phyloP scores from a whole-genome alignment of 2,888 invertebrate species.

The Stratiomys singularior region DNA sequence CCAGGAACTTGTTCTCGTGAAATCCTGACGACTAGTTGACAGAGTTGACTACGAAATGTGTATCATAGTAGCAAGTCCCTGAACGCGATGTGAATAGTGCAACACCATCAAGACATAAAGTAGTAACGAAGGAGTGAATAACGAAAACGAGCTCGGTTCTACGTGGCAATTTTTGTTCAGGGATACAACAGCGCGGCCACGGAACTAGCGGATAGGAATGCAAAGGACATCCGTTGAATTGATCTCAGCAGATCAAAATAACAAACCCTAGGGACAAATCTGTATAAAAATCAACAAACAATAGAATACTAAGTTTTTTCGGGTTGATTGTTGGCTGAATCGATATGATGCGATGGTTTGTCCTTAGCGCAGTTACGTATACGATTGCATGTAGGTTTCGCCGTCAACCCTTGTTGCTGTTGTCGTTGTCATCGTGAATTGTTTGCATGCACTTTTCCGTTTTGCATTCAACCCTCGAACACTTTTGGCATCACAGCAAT shows the following conservation, averaged over 20 bases:
- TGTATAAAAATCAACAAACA: conserved; percentile 52
- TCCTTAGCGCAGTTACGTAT: conserved; percentile 23
- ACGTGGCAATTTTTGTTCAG: conserved; percentile 47
- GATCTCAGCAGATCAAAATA: conserved; percentile 45
- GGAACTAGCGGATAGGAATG: conserved; percentile 46
- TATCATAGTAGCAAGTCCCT: conserved; percentile 13
- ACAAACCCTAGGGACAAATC: conserved; percentile 48
- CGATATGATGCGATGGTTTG: conserved; percentile 39
- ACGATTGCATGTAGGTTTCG: background rate
- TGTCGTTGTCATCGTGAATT: background rate
- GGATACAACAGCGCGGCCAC: conserved; percentile 47
- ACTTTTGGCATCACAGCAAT: conserved; percentile 30
- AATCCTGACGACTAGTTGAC: conserved; percentile 3
- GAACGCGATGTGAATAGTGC: background rate
- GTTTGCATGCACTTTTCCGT: conserved; percentile 34
- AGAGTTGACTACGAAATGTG: background rate
- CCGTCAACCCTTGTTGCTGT: background rate
- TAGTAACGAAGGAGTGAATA: background rate
- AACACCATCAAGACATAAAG: background rate
- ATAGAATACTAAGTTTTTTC: conserved; percentile 42
- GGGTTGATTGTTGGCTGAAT: conserved; percentile 44
- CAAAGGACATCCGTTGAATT: conserved; percentile 13
- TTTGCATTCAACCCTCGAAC: conserved; percentile 24
- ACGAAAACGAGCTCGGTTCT: background rate
- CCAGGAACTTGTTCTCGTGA: background rate